These are phyloP conservation scores for Mycalesis mineus DNA, from an alignment of 2,888 invertebrate genomes.

Conservation along the genomic window DNA sequence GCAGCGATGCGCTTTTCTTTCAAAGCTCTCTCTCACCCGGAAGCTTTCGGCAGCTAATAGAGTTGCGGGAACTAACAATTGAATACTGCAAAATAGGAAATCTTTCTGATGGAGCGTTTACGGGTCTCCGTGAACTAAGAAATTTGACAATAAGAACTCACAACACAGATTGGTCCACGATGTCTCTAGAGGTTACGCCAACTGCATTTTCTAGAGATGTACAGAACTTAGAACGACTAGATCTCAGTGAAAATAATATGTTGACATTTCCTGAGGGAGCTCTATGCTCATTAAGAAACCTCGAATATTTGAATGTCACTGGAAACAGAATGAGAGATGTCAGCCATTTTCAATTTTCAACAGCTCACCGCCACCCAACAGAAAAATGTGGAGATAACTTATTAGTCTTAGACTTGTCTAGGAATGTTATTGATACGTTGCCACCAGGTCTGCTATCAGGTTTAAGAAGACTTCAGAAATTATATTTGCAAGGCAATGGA, in stretches of 20 bases:
- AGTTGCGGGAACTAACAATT: slow-evolving; percentile 86
- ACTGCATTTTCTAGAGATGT: slow-evolving; percentile 87
- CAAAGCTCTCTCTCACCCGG: slow-evolving; percentile 87
- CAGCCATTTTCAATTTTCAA: slow-evolving; percentile 83
- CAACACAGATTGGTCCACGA: slow-evolving; percentile 90
- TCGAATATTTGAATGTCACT: slow-evolving; percentile 87
- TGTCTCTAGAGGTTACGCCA: slow-evolving; percentile 86
- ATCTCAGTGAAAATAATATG: slow-evolving; percentile 89
- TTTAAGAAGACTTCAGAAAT: slow-evolving; percentile 82
- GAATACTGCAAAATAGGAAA: slow-evolving; percentile 91
- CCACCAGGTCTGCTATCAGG: slow-evolving; percentile 85
- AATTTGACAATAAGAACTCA: slow-evolving; percentile 89
- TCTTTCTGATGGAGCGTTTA: slow-evolving; percentile 88
- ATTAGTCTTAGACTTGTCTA: slow-evolving; percentile 84
- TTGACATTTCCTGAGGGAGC: slow-evolving; percentile 87
- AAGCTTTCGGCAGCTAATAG: slow-evolving; percentile 86
- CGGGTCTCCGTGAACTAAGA: slow-evolving; percentile 85
- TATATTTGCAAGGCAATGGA: slow-evolving; percentile 87
- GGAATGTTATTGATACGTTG: slow-evolving; percentile 86
- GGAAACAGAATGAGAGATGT: slow-evolving; percentile 87
- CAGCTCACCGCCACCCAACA: slow-evolving; percentile 74
- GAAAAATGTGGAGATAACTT: slow-evolving; percentile 85
- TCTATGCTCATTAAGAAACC: slow-evolving; percentile 84
- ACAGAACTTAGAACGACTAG: slow-evolving; percentile 83
- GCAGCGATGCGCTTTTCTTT: slow-evolving; percentile 88